Evolutionary conservation across 2,888 invertebrate genomes (phyloP).

Genomic region (Pecten maximus): DNA sequence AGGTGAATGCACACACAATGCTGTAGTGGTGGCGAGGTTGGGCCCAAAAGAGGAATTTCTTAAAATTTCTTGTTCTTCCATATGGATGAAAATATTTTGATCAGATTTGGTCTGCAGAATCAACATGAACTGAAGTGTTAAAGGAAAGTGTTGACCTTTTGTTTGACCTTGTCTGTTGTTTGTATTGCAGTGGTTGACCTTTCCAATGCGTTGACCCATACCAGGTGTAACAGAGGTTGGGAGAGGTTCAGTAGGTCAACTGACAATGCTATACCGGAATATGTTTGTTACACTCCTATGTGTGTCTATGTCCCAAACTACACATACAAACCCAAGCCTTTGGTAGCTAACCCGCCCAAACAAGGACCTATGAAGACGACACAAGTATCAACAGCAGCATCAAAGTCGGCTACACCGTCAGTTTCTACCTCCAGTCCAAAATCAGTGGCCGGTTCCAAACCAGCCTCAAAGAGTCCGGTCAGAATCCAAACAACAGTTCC

Average conservation of each 20-base stretch:
- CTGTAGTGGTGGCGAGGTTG: too few relatives aligned
- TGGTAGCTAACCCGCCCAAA: background rate
- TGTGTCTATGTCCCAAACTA: constrained; percentile 41
- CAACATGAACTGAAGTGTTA: too few relatives aligned
- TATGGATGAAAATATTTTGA: too few relatives aligned
- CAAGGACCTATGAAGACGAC: background rate
- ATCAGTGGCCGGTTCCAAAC: background rate
- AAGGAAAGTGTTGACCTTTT: background rate
- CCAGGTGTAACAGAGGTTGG: constrained; percentile 45
- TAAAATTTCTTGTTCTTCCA: too few relatives aligned
- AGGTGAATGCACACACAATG: too few relatives aligned
- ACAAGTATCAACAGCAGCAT: background rate
- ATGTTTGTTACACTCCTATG: constrained; percentile 44
- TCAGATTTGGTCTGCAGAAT: too few relatives aligned
- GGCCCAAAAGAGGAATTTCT: too few relatives aligned
- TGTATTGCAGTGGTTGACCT: constrained; percentile 40
- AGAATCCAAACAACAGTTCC: background rate
- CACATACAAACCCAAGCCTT: background rate
- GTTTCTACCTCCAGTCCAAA: background rate
- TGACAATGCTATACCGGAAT: constrained; percentile 4
- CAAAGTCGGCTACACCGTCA: background rate
- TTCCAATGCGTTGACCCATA: constrained; percentile 43
- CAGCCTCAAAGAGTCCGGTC: background rate
- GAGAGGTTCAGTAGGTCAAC: background rate
- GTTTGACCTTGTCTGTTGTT: constrained; percentile 21